phyloP scores from a whole-genome alignment of 1,140 invertebrate genomes.

The Macrocentrus cingulum region DNA sequence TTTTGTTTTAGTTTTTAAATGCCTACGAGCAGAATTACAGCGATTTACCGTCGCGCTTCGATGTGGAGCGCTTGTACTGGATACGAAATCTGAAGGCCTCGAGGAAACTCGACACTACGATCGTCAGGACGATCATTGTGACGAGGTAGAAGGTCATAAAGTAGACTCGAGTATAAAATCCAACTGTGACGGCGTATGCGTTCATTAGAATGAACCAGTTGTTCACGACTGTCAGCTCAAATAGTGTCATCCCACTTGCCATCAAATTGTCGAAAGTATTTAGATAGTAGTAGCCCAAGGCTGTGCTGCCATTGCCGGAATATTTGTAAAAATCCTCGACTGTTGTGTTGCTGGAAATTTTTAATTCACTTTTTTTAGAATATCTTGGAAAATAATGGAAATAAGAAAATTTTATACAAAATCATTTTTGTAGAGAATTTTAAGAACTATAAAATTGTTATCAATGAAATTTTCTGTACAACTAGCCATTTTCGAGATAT shows the following conservation, averaged over 20 bases:
- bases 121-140: conserved; percentile 89
- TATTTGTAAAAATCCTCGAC: conserved; percentile 84
- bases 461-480: too few relatives aligned
- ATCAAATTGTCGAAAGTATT: conserved; percentile 83
- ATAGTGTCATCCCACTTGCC: conserved; percentile 78
- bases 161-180: conserved; percentile 73
- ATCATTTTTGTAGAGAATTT: too few relatives aligned
- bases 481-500: too few relatives aligned
- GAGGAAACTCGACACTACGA: conserved; percentile 87
- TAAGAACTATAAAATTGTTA: too few relatives aligned
- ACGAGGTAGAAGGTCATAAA: conserved; percentile 91
- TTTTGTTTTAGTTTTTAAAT: too few relatives aligned
- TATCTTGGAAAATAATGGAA: too few relatives aligned
- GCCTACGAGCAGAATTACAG: not conserved
- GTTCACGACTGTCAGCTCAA: conserved; percentile 89
- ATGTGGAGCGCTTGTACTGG: conserved; percentile 80
- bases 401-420: too few relatives aligned
- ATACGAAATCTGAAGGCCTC: conserved; percentile 90
- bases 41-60: conserved; percentile 78
- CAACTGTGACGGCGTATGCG: conserved; percentile 73
- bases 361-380: too few relatives aligned
- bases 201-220: conserved; percentile 94
- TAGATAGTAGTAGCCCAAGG: conserved; percentile 82
- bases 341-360: conserved; percentile 75
- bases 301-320: conserved; percentile 65